Percentiles rank a stretch among this genome's conserved stretches.
Evolutionary conservation across 2,888 invertebrate species (phyloP).

Genomic region (Scrobipalpa atriplicella): DNA sequence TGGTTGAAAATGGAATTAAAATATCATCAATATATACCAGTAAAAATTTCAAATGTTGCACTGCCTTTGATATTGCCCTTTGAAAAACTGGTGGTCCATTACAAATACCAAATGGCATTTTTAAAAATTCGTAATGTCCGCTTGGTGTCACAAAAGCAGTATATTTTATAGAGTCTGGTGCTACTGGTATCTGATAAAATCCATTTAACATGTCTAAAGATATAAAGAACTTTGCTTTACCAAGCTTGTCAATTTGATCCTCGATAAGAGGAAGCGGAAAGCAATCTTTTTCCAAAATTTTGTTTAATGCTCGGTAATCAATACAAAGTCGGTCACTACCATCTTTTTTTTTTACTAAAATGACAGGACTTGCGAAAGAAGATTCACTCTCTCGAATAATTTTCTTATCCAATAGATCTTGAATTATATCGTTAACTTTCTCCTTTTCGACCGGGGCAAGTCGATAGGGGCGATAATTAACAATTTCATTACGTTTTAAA

Average conservation of each 20-base stretch:
- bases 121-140: slow-evolving; percentile 37
- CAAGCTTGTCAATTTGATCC: slow-evolving; percentile 38
- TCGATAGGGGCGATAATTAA: slow-evolving; percentile 38
- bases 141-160: slow-evolving; percentile 36
- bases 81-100: slow-evolving; percentile 39
- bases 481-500: slow-evolving; percentile 27
- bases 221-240: slow-evolving; percentile 34
- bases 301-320: slow-evolving; percentile 38
- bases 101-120: slow-evolving; percentile 40
- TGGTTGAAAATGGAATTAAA: slow-evolving; percentile 33
- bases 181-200: slow-evolving; percentile 35
- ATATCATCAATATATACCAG: slow-evolving; percentile 38
- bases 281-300: slow-evolving; percentile 35
- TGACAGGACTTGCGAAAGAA: slow-evolving; percentile 37
- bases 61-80: slow-evolving; percentile 34
- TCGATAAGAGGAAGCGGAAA: slow-evolving; percentile 39
- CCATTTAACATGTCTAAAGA: slow-evolving; percentile 37
- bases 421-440: slow-evolving; percentile 34
- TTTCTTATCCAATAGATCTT: slow-evolving; percentile 32
- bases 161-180: slow-evolving; percentile 32
- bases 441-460: slow-evolving; percentile 37
- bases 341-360: slow-evolving; percentile 39
- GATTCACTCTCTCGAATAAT: slow-evolving; percentile 38
- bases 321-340: slow-evolving; percentile 37
- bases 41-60: slow-evolving; percentile 34